Evolutionary conservation across 1,140 invertebrate species (phyloP).

Genomic region (Ephestia elutella): DNA sequence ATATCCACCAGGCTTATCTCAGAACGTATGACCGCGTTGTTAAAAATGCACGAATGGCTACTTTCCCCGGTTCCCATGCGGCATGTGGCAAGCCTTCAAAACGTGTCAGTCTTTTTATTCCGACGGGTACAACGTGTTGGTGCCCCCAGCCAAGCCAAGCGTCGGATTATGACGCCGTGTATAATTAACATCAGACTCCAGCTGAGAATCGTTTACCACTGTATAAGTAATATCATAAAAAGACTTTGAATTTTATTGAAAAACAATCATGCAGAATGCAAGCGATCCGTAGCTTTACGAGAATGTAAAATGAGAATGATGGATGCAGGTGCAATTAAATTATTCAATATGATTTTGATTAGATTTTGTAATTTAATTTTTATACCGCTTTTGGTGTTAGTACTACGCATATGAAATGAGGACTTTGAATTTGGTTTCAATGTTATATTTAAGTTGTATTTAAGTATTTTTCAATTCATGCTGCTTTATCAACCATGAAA

Average conservation of each 20-base stretch:
- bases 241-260: not conserved
- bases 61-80: slow-evolving; percentile 30
- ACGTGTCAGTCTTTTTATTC: slow-evolving; percentile 8
- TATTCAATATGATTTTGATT: not conserved
- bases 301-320: not conserved
- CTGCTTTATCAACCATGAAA: not conserved
- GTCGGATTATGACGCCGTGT: not conserved
- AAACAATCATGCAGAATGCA: not conserved
- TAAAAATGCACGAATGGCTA: slow-evolving; percentile 21
- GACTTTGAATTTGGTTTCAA: too few species aligned
- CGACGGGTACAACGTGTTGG: not conserved
- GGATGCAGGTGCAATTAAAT: not conserved
- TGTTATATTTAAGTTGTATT: too few species aligned
- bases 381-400: too few species aligned
- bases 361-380: too few species aligned
- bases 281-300: too few species aligned
- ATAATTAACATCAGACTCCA: slow-evolving; percentile 6
- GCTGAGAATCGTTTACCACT: slow-evolving; percentile 5
- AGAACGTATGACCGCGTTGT: slow-evolving; percentile 27
- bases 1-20: too few species aligned
- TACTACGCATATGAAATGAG: too few species aligned
- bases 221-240: not conserved
- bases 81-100: not conserved
- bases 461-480: too few species aligned
- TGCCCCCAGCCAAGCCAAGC: slow-evolving; percentile 2